Percentiles rank a stretch among this genome's conserved stretches.
These are phyloP conservation scores for Solenopsis invicta DNA, from an alignment of 1,140 invertebrate genomes.

Conservation along the genomic window DNA sequence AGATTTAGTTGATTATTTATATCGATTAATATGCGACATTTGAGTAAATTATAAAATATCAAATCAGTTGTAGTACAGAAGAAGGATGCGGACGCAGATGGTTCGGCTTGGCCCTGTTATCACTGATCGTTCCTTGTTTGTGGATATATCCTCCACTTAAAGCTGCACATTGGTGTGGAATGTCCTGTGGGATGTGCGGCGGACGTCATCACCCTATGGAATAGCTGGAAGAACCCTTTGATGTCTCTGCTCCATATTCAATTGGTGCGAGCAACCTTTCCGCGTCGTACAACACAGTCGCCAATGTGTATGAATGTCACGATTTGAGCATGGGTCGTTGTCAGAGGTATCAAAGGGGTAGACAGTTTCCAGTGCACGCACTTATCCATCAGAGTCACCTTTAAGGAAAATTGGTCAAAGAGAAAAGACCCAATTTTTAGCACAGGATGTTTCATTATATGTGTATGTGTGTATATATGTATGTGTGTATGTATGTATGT, in stretches of 20 bases:
- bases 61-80: conserved; percentile 86
- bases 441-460: conserved; percentile 61
- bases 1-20: conserved; percentile 22
- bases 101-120: conserved; percentile 94
- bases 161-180: conserved; percentile 94
- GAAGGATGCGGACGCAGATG: conserved; percentile 90
- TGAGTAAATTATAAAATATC: conserved; percentile 41
- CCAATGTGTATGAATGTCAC: conserved; percentile 85
- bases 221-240: conserved; percentile 86
- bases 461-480: too few relatives aligned
- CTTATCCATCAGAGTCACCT: conserved; percentile 85
- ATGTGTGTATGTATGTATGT: too few relatives aligned
- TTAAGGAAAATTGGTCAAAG: conserved; percentile 70
- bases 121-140: conserved; percentile 96
- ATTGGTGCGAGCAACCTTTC: conserved; percentile 73
- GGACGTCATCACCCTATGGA: conserved; percentile 92
- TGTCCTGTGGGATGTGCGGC: conserved; percentile 93
- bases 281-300: conserved; percentile 73
- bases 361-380: conserved; percentile 84
- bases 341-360: conserved; percentile 86
- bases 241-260: conserved; percentile 84
- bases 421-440: conserved; percentile 46
- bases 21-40: neutral
- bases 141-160: conserved; percentile 96
- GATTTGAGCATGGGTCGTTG: conserved; percentile 83